These are phyloP conservation scores for Sinodicranocentrus sp. DNA, from an alignment of 2,888 invertebrate genomes.

Conservation along the genomic window DNA sequence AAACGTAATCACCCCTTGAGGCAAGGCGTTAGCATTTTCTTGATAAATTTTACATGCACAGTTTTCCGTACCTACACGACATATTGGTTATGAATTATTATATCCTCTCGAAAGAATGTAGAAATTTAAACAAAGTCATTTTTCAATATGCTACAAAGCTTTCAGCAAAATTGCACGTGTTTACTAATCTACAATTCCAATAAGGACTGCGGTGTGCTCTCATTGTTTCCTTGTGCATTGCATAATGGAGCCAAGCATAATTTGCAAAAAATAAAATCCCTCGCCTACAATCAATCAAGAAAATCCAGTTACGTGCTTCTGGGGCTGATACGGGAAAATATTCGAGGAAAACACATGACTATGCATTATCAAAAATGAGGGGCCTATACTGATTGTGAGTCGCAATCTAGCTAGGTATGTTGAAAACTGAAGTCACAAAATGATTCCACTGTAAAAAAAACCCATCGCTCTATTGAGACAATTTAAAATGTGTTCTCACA, in stretches of 20 bases:
- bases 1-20: background rate
- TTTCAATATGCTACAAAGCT: no score
- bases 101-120: no score
- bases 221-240: background rate
- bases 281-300: constrained; percentile 21
- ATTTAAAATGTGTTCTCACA: no score
- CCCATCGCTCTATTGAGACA: no score
- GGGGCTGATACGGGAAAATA: constrained; percentile 1
- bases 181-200: background rate
- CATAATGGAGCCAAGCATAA: background rate
- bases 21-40: background rate
- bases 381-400: no score
- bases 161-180: background rate
- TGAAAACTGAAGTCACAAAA: no score
- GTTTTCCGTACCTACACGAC: no score
- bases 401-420: no score
- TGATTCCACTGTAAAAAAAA: no score
- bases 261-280: constrained; percentile 13
- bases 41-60: constrained; percentile 7
- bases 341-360: constrained; percentile 9
- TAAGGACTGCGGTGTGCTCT: background rate
- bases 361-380: constrained; percentile 12
- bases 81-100: no score
- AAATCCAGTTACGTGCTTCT: constrained; percentile 26
- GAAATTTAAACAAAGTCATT: no score